Evolutionary conservation across 2,797 vertebrate genomes (phyloP), one percentile per base, ranked within the genome.

Genomic region (Fistularia commersonii): DNA sequence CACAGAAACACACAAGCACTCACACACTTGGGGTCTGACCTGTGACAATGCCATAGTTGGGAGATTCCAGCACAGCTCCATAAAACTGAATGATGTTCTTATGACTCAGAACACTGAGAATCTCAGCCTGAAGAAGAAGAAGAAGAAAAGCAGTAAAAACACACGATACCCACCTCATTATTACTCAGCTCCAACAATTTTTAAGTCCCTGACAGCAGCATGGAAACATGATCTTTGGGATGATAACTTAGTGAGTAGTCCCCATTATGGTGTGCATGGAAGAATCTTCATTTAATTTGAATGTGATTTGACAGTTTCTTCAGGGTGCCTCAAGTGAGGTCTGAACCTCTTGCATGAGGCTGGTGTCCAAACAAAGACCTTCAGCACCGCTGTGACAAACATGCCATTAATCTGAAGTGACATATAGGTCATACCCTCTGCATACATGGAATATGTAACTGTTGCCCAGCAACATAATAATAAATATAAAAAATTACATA

Each of bases 41-140:
- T 93, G 96, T 99, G 85, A 99, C 92, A 53, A 99, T 98, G 72
- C 93, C 95, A 80, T 96, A 99, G 90, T 98, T 97, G 64, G 96
- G 95, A 69, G 94, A 91, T 82, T 99, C 96, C 72, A 97, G 91
- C 82, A 99, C 89, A 35, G 95, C 96, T 89, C 96, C 96, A 43
- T 94, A 97, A 91, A 99, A 99, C 87, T 98, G 95, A 88, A 99
- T 99, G 87, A 99, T 93, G 89, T 99, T 99, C 88, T 94, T 94
- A 86, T 99, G 96, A 90, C 96, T 99, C 85, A 98, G 92, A 61
- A 98, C 92, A 61, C 96, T 99, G 62, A 99, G 94, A 84, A 99
- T 98, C 88, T 99, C 96, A 71, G 95, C 96, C 96, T 98, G 58
- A 61, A 74, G 8, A 10, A 12, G 47, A 63, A 75, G 60, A 61